Evolutionary conservation across 2,113 vertebrate species (phyloP), one percentile per base, ranked within the genome.

Genomic region (Arenaria interpres): DNA sequence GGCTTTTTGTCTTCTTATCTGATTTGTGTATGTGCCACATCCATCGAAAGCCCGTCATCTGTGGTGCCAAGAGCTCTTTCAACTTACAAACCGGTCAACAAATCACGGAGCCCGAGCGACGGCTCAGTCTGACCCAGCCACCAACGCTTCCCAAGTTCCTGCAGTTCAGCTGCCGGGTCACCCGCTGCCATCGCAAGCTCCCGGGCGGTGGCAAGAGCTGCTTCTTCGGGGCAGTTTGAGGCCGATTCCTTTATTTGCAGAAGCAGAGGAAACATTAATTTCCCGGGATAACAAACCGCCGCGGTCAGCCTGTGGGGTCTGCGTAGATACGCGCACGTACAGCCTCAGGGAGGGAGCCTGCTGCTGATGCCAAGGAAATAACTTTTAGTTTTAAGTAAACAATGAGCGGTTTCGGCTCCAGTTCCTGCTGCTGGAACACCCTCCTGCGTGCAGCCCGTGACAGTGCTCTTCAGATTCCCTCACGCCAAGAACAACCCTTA

Each of bases 401-500:
- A 88, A 64, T 12, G 75, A 85, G 32, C 0, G 1, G 86, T 57
- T 92, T 89, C 6, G 0, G 77, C 69, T 90, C 72, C 60, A 78
- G 73, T 45, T 81, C 56, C 77, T 60, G 51, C 86, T 88, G 7
- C 22, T 75, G 92, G 85, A 96, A 85, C 69, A 63, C 28, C 72
- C 72, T 80, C 75, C 60, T 37, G 64, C 8, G 12, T 81, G 89
- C 74, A 67, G 68, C 73, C 50, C 5, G 2, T 46, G 81, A 87
- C 83, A 85, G 51, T 22, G 16, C 91, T 86, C 60, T 59, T 7
- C 84, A 53, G 63, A 16, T 35, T 63, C 51, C 25, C 57, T 10
- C 16, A 46, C 59, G 84, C 89, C 93, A 95, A 92, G 84, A 96
- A 81, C 87, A 96, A 93, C 84, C 74, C 68, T 78, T 67, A 67